Base-by-base conservation (phyloP, 2,888 invertebrate species). In the Netelia fuscicornis region DNA sequence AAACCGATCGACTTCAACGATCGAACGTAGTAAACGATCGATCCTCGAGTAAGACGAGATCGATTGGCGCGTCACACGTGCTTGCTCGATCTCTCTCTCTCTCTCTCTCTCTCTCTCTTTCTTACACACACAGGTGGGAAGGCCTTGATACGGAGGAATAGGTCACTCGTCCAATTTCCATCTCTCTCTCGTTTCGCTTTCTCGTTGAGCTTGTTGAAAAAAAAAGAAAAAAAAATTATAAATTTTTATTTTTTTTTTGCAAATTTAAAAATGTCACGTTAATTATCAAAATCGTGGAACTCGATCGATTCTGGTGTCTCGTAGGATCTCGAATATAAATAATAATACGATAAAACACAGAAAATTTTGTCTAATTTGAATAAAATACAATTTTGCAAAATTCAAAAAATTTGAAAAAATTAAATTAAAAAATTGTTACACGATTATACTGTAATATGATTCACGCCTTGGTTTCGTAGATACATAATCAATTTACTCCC, bases 111-210 rank as follows among this genome's bases (percentile, higher is more conserved):
- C 25, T 30, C 62, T 25, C 60, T 23, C 62, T 52, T 17, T 17
- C 17, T 17, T 20, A 17, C 79, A 37, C 60, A 44, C 75, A 62
- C 52, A 71, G 62, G 30, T 5, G 2, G 30, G 30, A 30, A 87
- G 85, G 87, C 84, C 83, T 82, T 86, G 88, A 80, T 68, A 58
- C 52, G 87, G 77, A 78, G 72, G 83, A 87, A 87, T 86, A 86
- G 87, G 87, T 86, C 87, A 86, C 83, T 80, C 71, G 75, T 80
- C 58, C 71, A 71, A 80, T 80, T 80, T 75, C 56, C 79, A 83
- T 75, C 70, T 80, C 79, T 54, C 62, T 54, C 10, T 37, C 54
- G 6, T 2, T 64, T n/a, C 13, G n/a, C 60, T 74, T 60, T 72
- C 62, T 37, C 30, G 54, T 23, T 60, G 58, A 70, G 62, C 30